These are phyloP conservation scores for Eupleurogrammus muticus DNA, from an alignment of 2,797 vertebrate species.

Conservation along the genomic window DNA sequence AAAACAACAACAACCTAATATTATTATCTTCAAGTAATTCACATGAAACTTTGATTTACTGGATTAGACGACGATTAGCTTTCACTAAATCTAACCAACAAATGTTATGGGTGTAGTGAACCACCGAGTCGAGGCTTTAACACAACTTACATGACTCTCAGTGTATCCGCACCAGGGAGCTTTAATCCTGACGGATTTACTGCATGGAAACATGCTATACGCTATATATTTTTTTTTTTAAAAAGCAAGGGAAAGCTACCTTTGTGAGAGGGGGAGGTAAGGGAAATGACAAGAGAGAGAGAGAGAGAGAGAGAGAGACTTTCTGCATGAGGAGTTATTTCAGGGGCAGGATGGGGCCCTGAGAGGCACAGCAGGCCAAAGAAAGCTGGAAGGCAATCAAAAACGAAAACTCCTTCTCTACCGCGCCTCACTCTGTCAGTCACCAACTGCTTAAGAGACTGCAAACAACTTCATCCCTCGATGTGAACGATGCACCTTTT, in stretches of 20 bases:
- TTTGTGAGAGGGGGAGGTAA: slow-evolving; percentile 42
- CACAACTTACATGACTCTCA: slow-evolving; percentile 41
- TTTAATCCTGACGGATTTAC: slow-evolving; percentile 50
- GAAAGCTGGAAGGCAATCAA: slow-evolving; percentile 80
- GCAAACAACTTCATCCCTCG: slow-evolving; percentile 74
- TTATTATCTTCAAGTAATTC: not conserved
- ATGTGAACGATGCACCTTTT: slow-evolving; percentile 73
- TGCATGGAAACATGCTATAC: slow-evolving; percentile 42
- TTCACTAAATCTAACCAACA: slow-evolving; percentile 2
- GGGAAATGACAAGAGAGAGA: slow-evolving; percentile 11
- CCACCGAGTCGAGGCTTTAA: slow-evolving; percentile 23
- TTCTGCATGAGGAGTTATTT: slow-evolving; percentile 73
- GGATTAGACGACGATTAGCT: not conserved
- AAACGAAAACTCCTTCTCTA: slow-evolving; percentile 70
- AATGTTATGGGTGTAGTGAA: slow-evolving; percentile 21
- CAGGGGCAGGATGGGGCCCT: slow-evolving; percentile 62
- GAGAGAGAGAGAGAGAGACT: slow-evolving; percentile 34
- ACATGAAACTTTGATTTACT: slow-evolving; percentile 4
- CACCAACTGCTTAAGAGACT: slow-evolving; percentile 65
- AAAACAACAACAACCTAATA: not conserved
- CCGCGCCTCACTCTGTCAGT: slow-evolving; percentile 70
- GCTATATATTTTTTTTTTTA: slow-evolving; percentile 32
- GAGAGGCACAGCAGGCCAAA: slow-evolving; percentile 73
- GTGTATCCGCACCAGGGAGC: slow-evolving; percentile 30
- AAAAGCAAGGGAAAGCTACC: slow-evolving; percentile 33